phyloP scores from a whole-genome alignment of 2,888 invertebrate genomes.

The Sphaerophoria taeniata region DNA sequence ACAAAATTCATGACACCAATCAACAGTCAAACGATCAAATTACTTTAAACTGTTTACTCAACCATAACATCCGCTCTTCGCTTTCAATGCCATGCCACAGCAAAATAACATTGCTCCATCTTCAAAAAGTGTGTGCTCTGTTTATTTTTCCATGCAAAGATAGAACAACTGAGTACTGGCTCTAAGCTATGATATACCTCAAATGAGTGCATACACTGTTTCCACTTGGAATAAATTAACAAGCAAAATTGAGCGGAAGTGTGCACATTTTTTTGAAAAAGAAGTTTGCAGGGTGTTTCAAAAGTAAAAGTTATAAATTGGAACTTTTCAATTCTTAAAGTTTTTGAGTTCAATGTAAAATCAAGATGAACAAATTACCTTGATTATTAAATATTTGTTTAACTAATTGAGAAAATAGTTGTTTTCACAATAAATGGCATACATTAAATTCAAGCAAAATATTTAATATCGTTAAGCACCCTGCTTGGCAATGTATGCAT shows the following conservation, averaged over 20 bases:
- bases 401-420: too few species aligned
- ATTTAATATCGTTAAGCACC: slow-evolving; percentile 4
- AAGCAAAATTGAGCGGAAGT: slow-evolving; percentile 56
- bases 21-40: slow-evolving; percentile 68
- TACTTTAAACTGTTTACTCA: slow-evolving; percentile 66
- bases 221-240: slow-evolving; percentile 53
- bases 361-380: too few species aligned
- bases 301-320: too few species aligned
- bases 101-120: background rate
- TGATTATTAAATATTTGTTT: too few species aligned
- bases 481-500: slow-evolving; percentile 9
- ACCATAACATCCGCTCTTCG: slow-evolving; percentile 35
- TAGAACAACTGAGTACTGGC: background rate
- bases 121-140: slow-evolving; percentile 15
- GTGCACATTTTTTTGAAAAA: slow-evolving; percentile 40
- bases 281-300: slow-evolving; percentile 22
- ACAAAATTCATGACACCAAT: slow-evolving; percentile 68
- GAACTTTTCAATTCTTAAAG: too few species aligned
- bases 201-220: background rate
- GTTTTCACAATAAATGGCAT: too few species aligned
- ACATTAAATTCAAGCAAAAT: background rate
- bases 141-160: background rate
- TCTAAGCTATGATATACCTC: background rate
- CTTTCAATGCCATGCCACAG: background rate
- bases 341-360: too few species aligned